phyloP scores from a whole-genome alignment of 2,797 vertebrate species.

The Esox masquinongy region DNA sequence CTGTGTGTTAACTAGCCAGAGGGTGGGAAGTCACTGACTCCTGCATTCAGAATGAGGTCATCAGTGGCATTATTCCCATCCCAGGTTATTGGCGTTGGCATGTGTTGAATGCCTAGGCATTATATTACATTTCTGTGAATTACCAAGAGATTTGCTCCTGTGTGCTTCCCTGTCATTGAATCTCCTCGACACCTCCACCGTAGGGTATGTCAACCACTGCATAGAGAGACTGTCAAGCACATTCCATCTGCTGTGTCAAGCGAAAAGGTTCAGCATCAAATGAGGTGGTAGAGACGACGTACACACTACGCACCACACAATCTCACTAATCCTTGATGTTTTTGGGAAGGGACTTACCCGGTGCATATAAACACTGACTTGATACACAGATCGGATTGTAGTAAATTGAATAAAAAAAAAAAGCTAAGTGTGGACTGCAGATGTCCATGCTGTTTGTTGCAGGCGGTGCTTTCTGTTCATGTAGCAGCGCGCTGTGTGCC shows the following conservation, averaged over 20 bases:
- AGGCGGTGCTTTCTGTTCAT: not conserved
- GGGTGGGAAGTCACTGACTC: conserved; percentile 39
- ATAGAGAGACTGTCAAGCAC: conserved; percentile 14
- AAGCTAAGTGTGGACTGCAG: no score
- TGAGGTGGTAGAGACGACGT: not conserved
- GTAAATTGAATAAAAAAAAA: no score
- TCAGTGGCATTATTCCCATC: not conserved
- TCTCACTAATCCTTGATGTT: not conserved
- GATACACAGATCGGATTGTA: not conserved
- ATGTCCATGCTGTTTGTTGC: not conserved
- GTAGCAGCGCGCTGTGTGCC: no score
- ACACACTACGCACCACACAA: not conserved
- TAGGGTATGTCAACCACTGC: no score
- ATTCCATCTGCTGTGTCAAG: conserved; percentile 24
- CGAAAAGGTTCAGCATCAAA: conserved; percentile 32
- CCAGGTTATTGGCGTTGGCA: not conserved
- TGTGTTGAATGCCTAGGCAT: not conserved
- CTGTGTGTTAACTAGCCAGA: conserved; percentile 31
- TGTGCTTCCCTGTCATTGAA: conserved; percentile 7
- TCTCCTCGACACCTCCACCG: not conserved
- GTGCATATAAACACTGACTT: not conserved
- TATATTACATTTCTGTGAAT: not conserved
- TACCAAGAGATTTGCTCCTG: not conserved
- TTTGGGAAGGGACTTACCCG: not conserved
- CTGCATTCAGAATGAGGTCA: conserved; percentile 7